Conservation (phyloP, 2,888 invertebrate genomes). For the Hypolimnas misippus region DNA sequence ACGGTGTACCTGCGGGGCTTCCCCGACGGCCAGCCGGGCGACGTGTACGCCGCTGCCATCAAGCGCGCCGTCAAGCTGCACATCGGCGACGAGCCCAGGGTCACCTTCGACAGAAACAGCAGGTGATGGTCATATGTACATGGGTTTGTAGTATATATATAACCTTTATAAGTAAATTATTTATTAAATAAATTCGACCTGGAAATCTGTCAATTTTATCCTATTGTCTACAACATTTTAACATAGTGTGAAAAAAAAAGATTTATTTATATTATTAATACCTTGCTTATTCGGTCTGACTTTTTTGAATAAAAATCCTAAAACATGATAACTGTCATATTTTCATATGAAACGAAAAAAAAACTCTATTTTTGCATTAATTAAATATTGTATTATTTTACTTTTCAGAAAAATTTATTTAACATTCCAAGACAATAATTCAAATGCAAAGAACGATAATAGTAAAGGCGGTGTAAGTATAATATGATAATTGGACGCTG, state of each 20-base stretch:
- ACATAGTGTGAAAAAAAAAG: too few species aligned
- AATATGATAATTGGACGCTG: too few species aligned
- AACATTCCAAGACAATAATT: constrained; percentile 81
- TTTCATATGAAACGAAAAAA: too few species aligned
- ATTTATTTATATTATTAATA: too few species aligned
- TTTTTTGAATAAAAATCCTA: too few species aligned
- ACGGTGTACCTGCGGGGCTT: constrained; percentile 85
- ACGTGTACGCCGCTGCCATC: constrained; percentile 87
- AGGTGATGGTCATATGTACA: constrained; percentile 54
- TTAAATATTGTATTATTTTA: constrained; percentile 51
- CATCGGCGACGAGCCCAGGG: constrained; percentile 77
- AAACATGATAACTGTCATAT: too few species aligned
- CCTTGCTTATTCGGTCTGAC: too few species aligned
- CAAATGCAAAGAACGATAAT: constrained; percentile 49
- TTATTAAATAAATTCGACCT: too few species aligned
- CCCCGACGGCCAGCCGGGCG: constrained; percentile 86
- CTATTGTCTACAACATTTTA: too few species aligned
- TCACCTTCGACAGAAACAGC: constrained; percentile 80
- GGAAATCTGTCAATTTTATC: too few species aligned
- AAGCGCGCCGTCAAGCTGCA: constrained; percentile 83
- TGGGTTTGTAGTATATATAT: not conserved
- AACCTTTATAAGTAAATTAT: too few species aligned
- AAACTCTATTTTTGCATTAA: not conserved
- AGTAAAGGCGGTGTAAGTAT: constrained; percentile 65
- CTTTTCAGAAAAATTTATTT: constrained; percentile 86